These are phyloP conservation scores for Habropoda laboriosa DNA, from an alignment of 1,140 invertebrate genomes.

Conservation along the genomic window DNA sequence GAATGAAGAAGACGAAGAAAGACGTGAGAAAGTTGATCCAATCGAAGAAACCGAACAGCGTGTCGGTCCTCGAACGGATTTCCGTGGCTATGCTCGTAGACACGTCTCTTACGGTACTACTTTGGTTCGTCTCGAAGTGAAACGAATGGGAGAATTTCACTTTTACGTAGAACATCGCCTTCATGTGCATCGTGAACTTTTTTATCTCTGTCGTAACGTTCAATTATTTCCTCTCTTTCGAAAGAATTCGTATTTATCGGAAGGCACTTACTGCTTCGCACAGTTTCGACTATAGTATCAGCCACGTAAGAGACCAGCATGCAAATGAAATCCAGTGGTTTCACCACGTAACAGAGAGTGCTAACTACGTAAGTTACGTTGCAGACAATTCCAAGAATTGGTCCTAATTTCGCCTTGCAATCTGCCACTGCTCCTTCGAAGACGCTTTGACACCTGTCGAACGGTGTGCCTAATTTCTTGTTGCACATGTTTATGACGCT, in stretches of 20 bases:
- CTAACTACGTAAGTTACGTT: constrained; percentile 83
- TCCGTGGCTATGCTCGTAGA: constrained; percentile 84
- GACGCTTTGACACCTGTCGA: constrained; percentile 82
- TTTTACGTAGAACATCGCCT: constrained; percentile 85
- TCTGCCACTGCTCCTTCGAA: constrained; percentile 85
- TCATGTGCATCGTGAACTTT: constrained; percentile 84
- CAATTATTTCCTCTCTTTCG: not conserved
- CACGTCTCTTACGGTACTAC: constrained; percentile 80
- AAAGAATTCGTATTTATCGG: not conserved
- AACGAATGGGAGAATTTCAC: constrained; percentile 87
- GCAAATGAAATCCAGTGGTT: constrained; percentile 86
- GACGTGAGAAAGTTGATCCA: constrained; percentile 84
- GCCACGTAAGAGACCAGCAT: constrained; percentile 84
- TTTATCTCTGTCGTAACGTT: constrained; percentile 81
- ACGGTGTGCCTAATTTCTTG: constrained; percentile 85
- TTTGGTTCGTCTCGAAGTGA: constrained; percentile 84
- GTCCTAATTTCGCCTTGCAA: constrained; percentile 84
- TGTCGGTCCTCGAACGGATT: constrained; percentile 83
- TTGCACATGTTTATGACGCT: constrained; percentile 88
- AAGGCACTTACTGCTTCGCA: constrained; percentile 83
- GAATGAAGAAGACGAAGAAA: constrained; percentile 84
- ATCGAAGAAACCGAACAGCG: constrained; percentile 83
- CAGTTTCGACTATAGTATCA: constrained; percentile 83
- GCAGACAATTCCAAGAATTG: constrained; percentile 84
- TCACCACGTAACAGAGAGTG: constrained; percentile 86